Conservation (phyloP, 37 sponge, comb jelly and placozoan species). For the Hexactinellida sp. region DNA sequence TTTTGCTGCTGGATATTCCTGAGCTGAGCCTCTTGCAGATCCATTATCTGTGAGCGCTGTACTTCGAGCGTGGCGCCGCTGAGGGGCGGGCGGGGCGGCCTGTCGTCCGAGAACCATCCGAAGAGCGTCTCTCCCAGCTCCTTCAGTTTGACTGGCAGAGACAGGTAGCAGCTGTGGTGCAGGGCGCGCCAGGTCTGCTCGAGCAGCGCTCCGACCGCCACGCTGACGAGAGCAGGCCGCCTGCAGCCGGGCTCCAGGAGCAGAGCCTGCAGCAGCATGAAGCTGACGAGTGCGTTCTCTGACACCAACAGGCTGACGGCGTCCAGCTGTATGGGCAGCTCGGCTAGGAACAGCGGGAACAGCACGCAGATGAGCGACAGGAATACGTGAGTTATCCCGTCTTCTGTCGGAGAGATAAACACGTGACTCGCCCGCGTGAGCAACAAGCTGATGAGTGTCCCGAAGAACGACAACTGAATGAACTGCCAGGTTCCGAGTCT, state of each 20-base stretch:
- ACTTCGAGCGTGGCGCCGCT: conserved; percentile 1
- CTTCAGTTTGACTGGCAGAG: neutral
- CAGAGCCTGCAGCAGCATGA: neutral
- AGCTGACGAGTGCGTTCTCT: neutral
- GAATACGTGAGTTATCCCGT: neutral
- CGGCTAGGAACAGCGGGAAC: neutral
- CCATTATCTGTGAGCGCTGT: neutral
- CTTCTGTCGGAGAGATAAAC: neutral
- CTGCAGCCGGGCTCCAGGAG: neutral
- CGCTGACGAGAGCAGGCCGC: neutral
- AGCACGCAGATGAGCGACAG: neutral
- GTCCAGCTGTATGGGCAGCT: conserved; percentile 1
- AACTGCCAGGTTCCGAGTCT: neutral
- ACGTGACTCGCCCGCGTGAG: neutral
- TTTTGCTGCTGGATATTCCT: neutral
- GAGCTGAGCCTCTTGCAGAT: neutral
- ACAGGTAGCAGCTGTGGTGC: neutral
- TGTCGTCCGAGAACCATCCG: neutral
- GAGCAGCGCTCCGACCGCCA: neutral
- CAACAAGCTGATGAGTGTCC: conserved; percentile 1
- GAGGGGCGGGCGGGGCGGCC: neutral
- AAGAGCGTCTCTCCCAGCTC: neutral
- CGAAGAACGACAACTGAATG: neutral
- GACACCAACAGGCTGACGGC: neutral
- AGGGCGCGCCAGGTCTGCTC: neutral